Evolutionary conservation across 2,113 vertebrate species (phyloP), one percentile per base, ranked within the genome.

Genomic region (Elachura formosa): DNA sequence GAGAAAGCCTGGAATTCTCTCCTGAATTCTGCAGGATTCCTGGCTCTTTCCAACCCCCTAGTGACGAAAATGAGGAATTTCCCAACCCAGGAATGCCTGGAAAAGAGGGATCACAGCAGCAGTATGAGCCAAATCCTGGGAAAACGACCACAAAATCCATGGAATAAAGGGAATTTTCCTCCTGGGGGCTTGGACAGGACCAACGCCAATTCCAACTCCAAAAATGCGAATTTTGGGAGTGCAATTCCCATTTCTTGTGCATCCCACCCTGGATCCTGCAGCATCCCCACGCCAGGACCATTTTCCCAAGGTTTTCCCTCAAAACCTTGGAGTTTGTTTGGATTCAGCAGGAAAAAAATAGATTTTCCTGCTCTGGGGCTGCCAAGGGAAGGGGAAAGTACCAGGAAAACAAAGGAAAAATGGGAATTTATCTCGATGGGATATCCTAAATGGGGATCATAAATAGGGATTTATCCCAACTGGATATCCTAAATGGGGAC

Each of bases 31-130:
- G 0, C 12, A 1, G 51, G 14, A 78, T 90, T 52, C 38, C 66
- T n/a, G 31, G 93, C 93, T 68, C 93, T 93, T 36, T 79, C 75
- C 89, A 46, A 43, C 91, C 96, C 91, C 78, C 96, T 93, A 96
- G 93, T 5, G 96, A 59, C 15, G 25, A 25, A 72, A 29, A 18
- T 0, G 3, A 40, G 91, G 75, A 68, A 90, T 54, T 90, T 67
- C 79, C 48, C 72, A 58, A 41, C 4, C 46, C 45, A 62, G 46
- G 41, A 64, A 33, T 5, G 46, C 29, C 1, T 1, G 31, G 31
- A 24, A 74, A 49, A 52, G 15, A n/a, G 40, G 73, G 58, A 36
- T 40, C 3, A 0, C 54, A 58, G 54, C 54, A 48, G 43, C n/a
- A 23, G 25, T 16, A 63, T 36, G 48, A 62, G 46, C 52, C 19